Conservation (phyloP, 2,888 invertebrate species). For the Cheilosia vulpina region DNA sequence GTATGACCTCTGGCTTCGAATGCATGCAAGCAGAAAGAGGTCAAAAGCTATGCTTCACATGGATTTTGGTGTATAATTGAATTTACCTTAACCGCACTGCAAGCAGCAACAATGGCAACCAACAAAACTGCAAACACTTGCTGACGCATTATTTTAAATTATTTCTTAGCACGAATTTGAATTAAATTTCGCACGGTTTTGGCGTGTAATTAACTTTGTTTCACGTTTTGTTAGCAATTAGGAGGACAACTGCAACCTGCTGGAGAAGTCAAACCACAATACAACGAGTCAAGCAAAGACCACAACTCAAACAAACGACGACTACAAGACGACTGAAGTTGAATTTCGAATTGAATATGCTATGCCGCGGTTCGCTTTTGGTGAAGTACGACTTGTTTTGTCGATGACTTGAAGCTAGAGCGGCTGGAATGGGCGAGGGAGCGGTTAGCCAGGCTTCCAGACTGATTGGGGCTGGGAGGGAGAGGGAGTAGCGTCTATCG, state of each 20-base stretch:
- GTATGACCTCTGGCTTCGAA: slow-evolving; percentile 15
- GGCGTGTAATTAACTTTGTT: slow-evolving; percentile 12
- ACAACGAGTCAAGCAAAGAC: slow-evolving; percentile 10
- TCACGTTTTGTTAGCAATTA: slow-evolving; percentile 6
- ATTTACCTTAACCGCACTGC: slow-evolving; percentile 78
- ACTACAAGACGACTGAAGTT: slow-evolving; percentile 58
- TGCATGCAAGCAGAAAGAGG: slow-evolving; percentile 5
- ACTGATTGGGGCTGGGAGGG: neutral
- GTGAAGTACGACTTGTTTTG: slow-evolving; percentile 68
- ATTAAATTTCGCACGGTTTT: slow-evolving; percentile 22
- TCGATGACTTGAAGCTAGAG: slow-evolving; percentile 46
- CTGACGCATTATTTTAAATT: slow-evolving; percentile 74
- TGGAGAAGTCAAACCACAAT: neutral
- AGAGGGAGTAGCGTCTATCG: slow-evolving; percentile 1
- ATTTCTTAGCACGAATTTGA: slow-evolving; percentile 5
- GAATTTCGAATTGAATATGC: slow-evolving; percentile 35
- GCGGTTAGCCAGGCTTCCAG: slow-evolving; percentile 32
- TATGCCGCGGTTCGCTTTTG: slow-evolving; percentile 43
- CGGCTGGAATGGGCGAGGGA: slow-evolving; percentile 7
- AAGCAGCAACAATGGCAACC: slow-evolving; percentile 77
- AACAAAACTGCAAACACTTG: slow-evolving; percentile 77
- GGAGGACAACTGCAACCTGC: neutral
- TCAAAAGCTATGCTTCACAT: slow-evolving; percentile 17
- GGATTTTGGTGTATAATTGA: slow-evolving; percentile 14
- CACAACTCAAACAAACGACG: slow-evolving; percentile 60